Conservation (phyloP, 1,140 invertebrate genomes). For the Apocrypta bakeri region DNA sequence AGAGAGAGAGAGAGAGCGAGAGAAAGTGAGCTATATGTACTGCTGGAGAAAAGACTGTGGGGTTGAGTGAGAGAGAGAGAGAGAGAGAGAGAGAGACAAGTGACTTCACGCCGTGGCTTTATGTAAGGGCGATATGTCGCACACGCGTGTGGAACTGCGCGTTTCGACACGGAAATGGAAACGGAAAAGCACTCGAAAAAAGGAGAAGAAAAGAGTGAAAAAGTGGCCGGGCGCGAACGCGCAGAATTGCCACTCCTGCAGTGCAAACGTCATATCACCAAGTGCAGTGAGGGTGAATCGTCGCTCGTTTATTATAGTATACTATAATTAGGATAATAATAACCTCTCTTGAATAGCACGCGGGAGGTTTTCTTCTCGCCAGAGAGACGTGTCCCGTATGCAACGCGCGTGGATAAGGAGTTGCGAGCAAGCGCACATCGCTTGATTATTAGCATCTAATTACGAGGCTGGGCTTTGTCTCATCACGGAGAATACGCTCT, state of each 20-base stretch:
- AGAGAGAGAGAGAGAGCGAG: constrained; percentile 59
- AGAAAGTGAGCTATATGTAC: constrained; percentile 58
- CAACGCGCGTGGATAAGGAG: constrained; percentile 42
- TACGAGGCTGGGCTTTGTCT: constrained; percentile 58
- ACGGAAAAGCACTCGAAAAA: constrained; percentile 48
- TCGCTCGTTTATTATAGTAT: constrained; percentile 70
- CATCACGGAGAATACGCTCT: constrained; percentile 41
- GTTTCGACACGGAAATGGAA: constrained; percentile 42
- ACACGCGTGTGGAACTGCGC: background rate
- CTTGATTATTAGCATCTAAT: constrained; percentile 72
- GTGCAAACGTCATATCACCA: too few species aligned
- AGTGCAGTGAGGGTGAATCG: constrained; percentile 56
- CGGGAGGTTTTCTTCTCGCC: constrained; percentile 63
- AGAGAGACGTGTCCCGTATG: constrained; percentile 4
- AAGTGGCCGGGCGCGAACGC: constrained; percentile 67
- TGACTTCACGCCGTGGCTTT: constrained; percentile 21
- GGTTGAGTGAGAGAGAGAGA: constrained; percentile 59
- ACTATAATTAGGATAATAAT: constrained; percentile 75
- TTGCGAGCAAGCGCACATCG: constrained; percentile 56
- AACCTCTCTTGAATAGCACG: constrained; percentile 66
- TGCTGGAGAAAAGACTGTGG: constrained; percentile 46
- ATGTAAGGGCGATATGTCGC: constrained; percentile 60
- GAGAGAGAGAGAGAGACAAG: constrained; percentile 58
- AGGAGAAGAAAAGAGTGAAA: constrained; percentile 60
- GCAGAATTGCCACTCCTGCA: constrained; percentile 74